Evolutionary conservation across 2,797 vertebrate species (phyloP), one percentile per base, ranked within the genome.

Genomic region (Pterois miles): DNA sequence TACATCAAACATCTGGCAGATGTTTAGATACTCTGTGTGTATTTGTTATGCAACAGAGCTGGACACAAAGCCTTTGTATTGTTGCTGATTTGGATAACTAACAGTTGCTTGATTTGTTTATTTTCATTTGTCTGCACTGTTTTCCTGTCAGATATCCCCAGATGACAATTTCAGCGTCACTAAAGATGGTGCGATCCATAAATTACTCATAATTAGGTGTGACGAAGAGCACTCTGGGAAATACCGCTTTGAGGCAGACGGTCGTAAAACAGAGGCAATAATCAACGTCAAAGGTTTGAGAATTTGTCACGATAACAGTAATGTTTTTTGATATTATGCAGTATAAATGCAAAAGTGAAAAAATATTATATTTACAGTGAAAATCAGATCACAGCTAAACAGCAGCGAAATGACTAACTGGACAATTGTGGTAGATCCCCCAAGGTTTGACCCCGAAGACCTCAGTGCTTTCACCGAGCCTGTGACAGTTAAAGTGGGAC

Each of bases 221-320:
- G 83, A 89, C 9, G 96, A 95, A 36, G 89, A 94, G 48, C 93
- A 96, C 76, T 92, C 95, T 46, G 97, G 97, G 66, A 96, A 92
- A 89, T 97, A 98, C 59, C 93, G 94, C 29, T 98, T 97, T 91
- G 95, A 95, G 74, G 95, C 94, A 4, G 96, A 96, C 36, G 95
- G 94, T 46, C 85, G 95, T 27, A 96, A 96, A 93, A 96, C 96
- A 8, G 94, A 96, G 84, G 96, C 96, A 18, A 93, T 92, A n/a
- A 36, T 97, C 83, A 93, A 86, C 83, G 85, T 97, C 72, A 92
- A 95, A 96, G 96, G 97, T 96, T 88, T 90, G 91, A 87, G 8
- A 52, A 33, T 65, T 64, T 58, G 5, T 63, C 3, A 12, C 54
- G 14, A 54, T 33, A 72, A 46, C 14, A 48, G 18, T 8, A 27